These are phyloP conservation scores for Ormyrus nitidulus DNA, from an alignment of 2,888 invertebrate genomes.

Conservation along the genomic window DNA sequence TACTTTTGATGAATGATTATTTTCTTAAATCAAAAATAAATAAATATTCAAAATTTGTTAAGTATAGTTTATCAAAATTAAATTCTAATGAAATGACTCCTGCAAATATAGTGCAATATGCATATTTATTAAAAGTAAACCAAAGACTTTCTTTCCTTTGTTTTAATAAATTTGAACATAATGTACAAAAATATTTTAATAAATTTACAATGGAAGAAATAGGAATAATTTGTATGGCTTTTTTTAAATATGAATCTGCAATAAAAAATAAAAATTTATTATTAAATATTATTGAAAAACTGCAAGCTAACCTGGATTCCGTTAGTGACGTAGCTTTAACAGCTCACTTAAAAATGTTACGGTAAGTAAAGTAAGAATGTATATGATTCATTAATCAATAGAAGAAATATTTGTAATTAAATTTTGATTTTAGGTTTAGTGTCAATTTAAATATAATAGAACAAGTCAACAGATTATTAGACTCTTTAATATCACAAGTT, in stretches of 20 bases:
- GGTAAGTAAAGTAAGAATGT: constrained; percentile 24
- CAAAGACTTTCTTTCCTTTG: neutral
- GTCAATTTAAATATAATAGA: neutral
- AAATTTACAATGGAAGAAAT: constrained; percentile 50
- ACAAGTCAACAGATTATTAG: constrained; percentile 12
- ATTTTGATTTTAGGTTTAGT: constrained; percentile 21
- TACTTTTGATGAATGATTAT: constrained; percentile 51
- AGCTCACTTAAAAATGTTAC: constrained; percentile 30
- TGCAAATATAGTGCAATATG: constrained; percentile 33
- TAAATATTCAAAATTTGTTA: constrained; percentile 22
- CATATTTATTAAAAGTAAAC: constrained; percentile 33
- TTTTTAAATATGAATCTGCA: constrained; percentile 30
- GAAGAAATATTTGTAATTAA: neutral
- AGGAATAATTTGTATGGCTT: constrained; percentile 42
- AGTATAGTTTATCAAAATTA: constrained; percentile 3
- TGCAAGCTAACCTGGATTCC: constrained; percentile 7
- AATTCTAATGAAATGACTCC: neutral
- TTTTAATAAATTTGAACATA: constrained; percentile 48
- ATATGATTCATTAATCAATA: constrained; percentile 1
- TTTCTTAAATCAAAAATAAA: constrained; percentile 77
- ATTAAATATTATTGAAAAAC: constrained; percentile 11
- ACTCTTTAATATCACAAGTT: neutral
- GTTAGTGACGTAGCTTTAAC: constrained; percentile 17
- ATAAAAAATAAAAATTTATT: neutral
- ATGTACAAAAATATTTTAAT: constrained; percentile 27